Evolutionary conservation across 2,113 vertebrate species (phyloP).

Genomic region (Leuciscus idus): DNA sequence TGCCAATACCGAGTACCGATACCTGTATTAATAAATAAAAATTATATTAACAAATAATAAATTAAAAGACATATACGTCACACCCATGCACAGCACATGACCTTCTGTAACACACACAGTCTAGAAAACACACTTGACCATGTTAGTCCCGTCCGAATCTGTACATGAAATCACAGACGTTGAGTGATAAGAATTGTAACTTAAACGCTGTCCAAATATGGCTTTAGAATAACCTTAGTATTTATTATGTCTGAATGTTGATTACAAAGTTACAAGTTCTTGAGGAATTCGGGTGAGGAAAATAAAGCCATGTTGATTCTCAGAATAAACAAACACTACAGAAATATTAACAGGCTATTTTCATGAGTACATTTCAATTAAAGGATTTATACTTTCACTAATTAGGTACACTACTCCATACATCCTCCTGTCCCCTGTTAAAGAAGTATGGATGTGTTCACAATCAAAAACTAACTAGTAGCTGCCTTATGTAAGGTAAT

Average conservation of each 20-base stretch:
- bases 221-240: neutral
- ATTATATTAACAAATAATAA: too few species aligned
- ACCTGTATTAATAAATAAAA: too few species aligned
- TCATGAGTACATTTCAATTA: neutral
- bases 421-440: neutral
- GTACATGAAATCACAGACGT: too few species aligned
- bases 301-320: neutral
- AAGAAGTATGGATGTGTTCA: neutral
- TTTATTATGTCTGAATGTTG: neutral
- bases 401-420: neutral
- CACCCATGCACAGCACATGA: too few species aligned
- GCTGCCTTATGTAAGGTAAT: neutral
- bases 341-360: neutral
- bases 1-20: too few species aligned
- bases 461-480: neutral
- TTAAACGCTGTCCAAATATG: too few species aligned
- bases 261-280: neutral
- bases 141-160: too few species aligned
- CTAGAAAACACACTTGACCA: too few species aligned
- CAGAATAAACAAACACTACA: neutral
- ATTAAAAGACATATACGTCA: too few species aligned
- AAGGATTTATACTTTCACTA: neutral
- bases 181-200: too few species aligned
- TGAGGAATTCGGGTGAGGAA: neutral
- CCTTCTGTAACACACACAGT: too few species aligned